Base-by-base conservation (phyloP, 2,888 invertebrate species). In the Candidula unifasciata region DNA sequence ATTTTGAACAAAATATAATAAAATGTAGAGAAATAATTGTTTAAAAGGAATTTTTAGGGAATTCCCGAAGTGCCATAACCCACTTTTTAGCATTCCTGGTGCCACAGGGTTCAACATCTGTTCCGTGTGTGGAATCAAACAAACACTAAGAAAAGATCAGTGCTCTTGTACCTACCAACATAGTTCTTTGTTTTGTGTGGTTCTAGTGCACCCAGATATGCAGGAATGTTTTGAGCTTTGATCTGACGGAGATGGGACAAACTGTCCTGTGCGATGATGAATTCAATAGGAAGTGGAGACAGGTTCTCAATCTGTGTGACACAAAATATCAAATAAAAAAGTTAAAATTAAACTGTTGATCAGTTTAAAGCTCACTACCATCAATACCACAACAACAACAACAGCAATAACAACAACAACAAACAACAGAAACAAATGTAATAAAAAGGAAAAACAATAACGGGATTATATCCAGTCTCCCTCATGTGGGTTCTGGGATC, bases 261-360 rank as follows among this genome's bases (percentile, higher is more conserved):
- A 83, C 93, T 93, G 88, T 93, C 93, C 54, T 93, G 86, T 80
- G 91, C 90, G 80, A 93, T 92, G 78, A 87, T 85, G 83, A 92
- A 93, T 57, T 93, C 91, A 54, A 93, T 92, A 6, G 92, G 89
- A 57, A 93, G 86, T 0, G 91, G 89, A 2, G 93, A 93, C 8
- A 91, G 91, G 87, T 93, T 93, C 69, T 91, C 89, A 84, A 93
- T 92, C 93, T 93, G 89, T 27, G 30, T 78, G 2, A 3, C 2
- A n/a, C 3, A 24, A 60, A 35, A 64, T 16, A 27, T 44, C 13
- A 60, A 44, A 52, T 57, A 54, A 44, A 16, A 35, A 79, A 44
- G 37, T 24, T 2, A 71, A 35, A 57, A 57, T 21, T n/a, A 5
- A 6, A 27, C 8, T 69, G 33, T n/a, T 8, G 30, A n/a, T 69